Evolutionary conservation across 1,140 invertebrate genomes (phyloP).

Genomic region (Apolygus lucorum): DNA sequence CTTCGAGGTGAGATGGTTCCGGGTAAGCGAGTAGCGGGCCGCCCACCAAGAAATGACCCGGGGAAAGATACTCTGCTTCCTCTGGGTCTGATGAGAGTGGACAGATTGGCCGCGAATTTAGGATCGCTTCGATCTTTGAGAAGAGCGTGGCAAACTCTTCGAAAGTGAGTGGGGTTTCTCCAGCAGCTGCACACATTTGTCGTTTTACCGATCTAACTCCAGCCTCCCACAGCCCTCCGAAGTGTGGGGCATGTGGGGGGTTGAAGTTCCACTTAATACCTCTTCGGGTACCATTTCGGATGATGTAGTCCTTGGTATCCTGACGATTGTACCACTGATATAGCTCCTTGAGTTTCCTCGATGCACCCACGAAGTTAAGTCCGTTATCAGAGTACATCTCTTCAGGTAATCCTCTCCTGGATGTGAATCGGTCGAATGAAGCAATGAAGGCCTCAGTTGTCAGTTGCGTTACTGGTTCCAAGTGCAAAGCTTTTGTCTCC

Average conservation of each 20-base stretch:
- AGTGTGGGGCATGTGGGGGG: slow-evolving; percentile 19
- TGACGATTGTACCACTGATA: background rate
- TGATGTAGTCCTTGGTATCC: background rate
- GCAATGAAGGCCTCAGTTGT: slow-evolving; percentile 39
- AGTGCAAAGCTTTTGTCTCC: too few species aligned
- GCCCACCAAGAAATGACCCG: slow-evolving; percentile 37
- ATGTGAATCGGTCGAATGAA: slow-evolving; percentile 39
- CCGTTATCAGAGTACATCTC: slow-evolving; percentile 39
- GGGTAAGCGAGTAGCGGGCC: slow-evolving; percentile 25
- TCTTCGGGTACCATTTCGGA: background rate
- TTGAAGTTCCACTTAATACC: slow-evolving; percentile 13
- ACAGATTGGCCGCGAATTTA: slow-evolving; percentile 40
- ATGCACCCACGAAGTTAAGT: slow-evolving; percentile 38
- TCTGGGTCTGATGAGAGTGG: slow-evolving; percentile 36
- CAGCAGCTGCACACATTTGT: slow-evolving; percentile 33
- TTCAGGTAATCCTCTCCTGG: slow-evolving; percentile 36
- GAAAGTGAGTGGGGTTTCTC: slow-evolving; percentile 34
- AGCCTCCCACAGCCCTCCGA: slow-evolving; percentile 30
- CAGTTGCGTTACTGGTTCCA: too few species aligned
- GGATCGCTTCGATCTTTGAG: slow-evolving; percentile 36
- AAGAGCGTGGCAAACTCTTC: slow-evolving; percentile 36
- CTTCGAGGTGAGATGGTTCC: slow-evolving; percentile 21
- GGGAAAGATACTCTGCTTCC: slow-evolving; percentile 36
- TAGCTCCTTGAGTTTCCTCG: slow-evolving; percentile 14
- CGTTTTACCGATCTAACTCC: slow-evolving; percentile 34